A percentile compares a stretch with the other conserved stretches of the same genome.
Evolutionary conservation across 2,113 vertebrate genomes (phyloP).

Genomic region (Sturnus vulgaris): DNA sequence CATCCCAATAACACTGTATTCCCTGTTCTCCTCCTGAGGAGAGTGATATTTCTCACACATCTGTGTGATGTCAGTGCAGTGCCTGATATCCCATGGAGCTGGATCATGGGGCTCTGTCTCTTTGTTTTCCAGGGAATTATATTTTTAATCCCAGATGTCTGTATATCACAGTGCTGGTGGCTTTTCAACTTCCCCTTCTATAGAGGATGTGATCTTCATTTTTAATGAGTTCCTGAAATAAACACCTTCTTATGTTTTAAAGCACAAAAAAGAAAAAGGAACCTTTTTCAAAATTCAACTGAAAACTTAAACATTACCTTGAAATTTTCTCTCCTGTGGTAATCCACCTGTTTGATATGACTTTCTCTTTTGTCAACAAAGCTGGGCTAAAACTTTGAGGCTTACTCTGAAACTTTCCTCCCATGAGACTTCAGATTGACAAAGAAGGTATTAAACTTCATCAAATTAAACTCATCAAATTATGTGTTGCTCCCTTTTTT

Average conservation of each 20-base stretch:
- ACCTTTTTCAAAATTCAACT: neutral
- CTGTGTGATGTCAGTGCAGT: neutral
- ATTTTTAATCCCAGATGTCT: neutral
- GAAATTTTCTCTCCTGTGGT: neutral
- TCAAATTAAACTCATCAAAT: neutral
- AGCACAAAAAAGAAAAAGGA: neutral
- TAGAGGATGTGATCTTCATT: neutral
- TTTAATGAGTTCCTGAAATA: neutral
- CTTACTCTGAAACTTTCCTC: neutral
- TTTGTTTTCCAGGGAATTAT: neutral
- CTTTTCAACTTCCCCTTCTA: neutral
- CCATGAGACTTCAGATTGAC: neutral
- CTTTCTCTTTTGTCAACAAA: neutral
- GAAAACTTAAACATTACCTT: neutral
- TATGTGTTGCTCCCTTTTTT: neutral
- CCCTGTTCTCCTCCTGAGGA: rapidly evolving
- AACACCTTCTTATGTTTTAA: neutral
- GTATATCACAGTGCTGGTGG: neutral
- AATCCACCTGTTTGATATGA: neutral
- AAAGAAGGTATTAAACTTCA: neutral
- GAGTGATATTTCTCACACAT: neutral
- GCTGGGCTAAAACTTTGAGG: neutral
- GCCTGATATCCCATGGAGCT: neutral
- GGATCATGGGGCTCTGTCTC: neutral
- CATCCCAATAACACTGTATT: neutral